These are phyloP conservation scores for Dynastes hyllus DNA, from an alignment of 2,888 invertebrate species.

Conservation along the genomic window DNA sequence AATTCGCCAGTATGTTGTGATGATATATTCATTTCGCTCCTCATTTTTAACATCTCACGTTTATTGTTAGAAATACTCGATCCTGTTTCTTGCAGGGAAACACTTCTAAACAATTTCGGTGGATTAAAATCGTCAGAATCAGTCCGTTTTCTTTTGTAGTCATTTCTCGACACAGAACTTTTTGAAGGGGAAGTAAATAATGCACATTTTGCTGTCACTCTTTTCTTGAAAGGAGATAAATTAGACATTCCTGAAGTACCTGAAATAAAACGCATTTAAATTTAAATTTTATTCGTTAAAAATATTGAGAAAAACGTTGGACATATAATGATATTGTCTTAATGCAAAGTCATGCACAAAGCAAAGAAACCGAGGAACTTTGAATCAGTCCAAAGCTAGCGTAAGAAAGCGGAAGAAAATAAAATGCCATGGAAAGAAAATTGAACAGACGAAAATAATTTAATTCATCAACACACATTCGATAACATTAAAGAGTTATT, in stretches of 20 bases:
- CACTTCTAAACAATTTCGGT: constrained; percentile 75
- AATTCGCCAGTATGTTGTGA: constrained; percentile 71
- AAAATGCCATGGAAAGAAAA: no score
- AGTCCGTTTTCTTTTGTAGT: constrained; percentile 73
- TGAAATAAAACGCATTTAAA: constrained; percentile 32
- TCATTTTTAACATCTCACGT: constrained; percentile 60
- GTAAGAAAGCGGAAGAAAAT: no score
- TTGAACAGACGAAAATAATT: no score
- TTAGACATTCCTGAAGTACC: constrained; percentile 56
- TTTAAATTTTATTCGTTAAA: no score
- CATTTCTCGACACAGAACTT: constrained; percentile 60
- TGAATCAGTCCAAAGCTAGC: no score
- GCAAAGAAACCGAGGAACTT: no score
- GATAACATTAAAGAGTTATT: no score
- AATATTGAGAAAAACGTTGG: no score
- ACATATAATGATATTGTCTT: no score
- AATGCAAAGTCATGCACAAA: no score
- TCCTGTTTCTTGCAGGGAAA: constrained; percentile 67
- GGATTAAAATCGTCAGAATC: constrained; percentile 66
- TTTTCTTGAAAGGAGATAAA: constrained; percentile 65
- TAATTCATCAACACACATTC: no score
- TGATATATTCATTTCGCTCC: constrained; percentile 70
- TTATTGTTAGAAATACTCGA: constrained; percentile 52
- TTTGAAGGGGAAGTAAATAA: constrained; percentile 78
- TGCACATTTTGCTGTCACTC: constrained; percentile 76